phyloP scores from a whole-genome alignment of 2,113 vertebrate species.

The Lepus americanus region DNA sequence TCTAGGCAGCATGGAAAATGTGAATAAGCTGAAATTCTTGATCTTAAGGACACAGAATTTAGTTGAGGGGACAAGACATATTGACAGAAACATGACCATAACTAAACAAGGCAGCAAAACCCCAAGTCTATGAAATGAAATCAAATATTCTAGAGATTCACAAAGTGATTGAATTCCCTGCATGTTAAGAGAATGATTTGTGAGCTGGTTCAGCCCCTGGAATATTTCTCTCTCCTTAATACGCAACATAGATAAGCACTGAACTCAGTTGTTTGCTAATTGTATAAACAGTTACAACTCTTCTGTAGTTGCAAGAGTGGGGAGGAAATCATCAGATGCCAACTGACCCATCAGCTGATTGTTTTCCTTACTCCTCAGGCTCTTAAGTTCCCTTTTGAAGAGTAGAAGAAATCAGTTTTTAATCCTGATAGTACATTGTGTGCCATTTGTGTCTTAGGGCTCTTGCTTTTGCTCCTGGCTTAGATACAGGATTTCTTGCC shows the following conservation, averaged over 20 bases:
- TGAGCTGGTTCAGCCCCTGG: background rate
- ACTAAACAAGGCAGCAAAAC: background rate
- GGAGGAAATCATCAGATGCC: background rate
- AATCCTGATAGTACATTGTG: fast-evolving
- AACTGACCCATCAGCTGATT: background rate
- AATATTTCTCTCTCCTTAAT: background rate
- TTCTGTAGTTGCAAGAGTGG: background rate
- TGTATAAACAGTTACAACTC: background rate
- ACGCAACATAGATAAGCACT: background rate
- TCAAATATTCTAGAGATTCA: background rate
- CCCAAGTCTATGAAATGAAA: background rate
- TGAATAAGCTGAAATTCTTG: constrained; percentile 49
- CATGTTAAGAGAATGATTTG: background rate
- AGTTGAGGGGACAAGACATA: background rate
- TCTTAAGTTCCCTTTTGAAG: background rate
- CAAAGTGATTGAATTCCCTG: background rate
- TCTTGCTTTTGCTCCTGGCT: background rate
- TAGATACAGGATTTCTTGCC: background rate
- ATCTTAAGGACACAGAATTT: constrained; percentile 20
- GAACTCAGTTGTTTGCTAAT: background rate
- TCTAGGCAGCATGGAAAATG: background rate
- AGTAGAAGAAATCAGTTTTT: background rate
- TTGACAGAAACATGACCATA: background rate
- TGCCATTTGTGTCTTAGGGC: background rate
- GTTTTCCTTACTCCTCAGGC: background rate